Evolutionary conservation across 2,888 invertebrate species (phyloP).

Genomic region (Sesamia inferens): DNA sequence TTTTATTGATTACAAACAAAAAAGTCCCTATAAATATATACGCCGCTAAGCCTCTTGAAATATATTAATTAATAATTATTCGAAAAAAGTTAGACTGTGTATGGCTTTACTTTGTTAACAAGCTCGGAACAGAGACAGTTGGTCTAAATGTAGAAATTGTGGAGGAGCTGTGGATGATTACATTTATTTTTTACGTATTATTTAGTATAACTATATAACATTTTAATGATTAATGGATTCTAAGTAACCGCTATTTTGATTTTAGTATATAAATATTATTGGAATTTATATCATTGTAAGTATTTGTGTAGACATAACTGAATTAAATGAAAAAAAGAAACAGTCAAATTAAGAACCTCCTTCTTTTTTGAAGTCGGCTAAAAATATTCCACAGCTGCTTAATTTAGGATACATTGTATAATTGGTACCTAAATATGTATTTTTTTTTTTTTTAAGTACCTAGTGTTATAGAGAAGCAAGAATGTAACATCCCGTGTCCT

Average conservation of each 20-base stretch:
- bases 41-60: slow-evolving; percentile 32
- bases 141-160: slow-evolving; percentile 13
- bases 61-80: slow-evolving; percentile 1
- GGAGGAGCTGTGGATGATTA: slow-evolving; percentile 11
- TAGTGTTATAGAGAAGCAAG: slow-evolving; percentile 9
- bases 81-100: slow-evolving; percentile 10
- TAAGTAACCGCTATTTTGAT: slow-evolving; percentile 16
- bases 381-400: slow-evolving; percentile 28
- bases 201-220: neutral
- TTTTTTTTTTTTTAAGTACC: neutral
- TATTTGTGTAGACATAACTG: neutral
- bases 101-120: slow-evolving; percentile 1
- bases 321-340: too few species aligned
- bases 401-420: slow-evolving; percentile 5
- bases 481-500: slow-evolving; percentile 10
- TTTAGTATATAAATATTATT: slow-evolving; percentile 13
- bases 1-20: neutral
- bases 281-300: slow-evolving; percentile 12
- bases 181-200: slow-evolving; percentile 2
- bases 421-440: slow-evolving; percentile 3
- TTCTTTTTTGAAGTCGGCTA: too few species aligned
- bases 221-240: neutral
- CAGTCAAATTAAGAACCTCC: too few species aligned
- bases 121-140: slow-evolving; percentile 4
- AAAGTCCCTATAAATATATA: neutral